These are phyloP conservation scores for Lateolabrax maculatus DNA, from an alignment of 2,797 vertebrate species.

Conservation along the genomic window DNA sequence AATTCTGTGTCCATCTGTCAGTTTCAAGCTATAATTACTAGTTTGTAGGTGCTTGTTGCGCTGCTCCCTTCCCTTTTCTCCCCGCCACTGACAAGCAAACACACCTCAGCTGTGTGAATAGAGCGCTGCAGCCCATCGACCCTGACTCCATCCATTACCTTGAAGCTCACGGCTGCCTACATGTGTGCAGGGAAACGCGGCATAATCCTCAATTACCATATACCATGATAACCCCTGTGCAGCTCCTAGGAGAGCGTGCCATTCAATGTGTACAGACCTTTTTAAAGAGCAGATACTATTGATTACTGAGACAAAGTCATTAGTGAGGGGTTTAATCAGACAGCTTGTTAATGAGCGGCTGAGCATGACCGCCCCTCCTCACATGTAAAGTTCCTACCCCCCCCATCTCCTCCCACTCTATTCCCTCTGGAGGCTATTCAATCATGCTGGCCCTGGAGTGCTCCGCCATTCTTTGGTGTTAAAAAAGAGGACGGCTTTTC, in stretches of 20 bases:
- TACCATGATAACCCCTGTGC: constrained; percentile 52
- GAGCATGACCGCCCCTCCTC: constrained; percentile 73
- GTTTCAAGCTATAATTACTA: constrained; percentile 39
- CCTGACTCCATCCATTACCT: constrained; percentile 68
- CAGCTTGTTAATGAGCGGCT: constrained; percentile 82
- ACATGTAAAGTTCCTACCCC: constrained; percentile 58
- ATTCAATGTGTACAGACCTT: constrained; percentile 69
- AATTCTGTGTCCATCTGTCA: constrained; percentile 25
- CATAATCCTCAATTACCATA: constrained; percentile 71
- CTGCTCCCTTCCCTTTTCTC: constrained; percentile 15
- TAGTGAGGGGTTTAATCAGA: constrained; percentile 82
- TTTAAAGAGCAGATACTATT: constrained; percentile 83
- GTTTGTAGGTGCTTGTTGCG: constrained; percentile 17
- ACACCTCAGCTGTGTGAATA: constrained; percentile 45
- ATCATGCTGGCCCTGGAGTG: constrained; percentile 75
- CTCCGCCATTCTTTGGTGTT: constrained; percentile 73
- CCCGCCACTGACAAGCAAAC: constrained; percentile 30
- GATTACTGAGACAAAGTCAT: constrained; percentile 84
- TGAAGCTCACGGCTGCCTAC: constrained; percentile 44
- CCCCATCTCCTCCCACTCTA: constrained; percentile 18
- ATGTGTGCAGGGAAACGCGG: constrained; percentile 46
- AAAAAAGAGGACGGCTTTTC: constrained; percentile 73
- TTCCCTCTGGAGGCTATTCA: constrained; percentile 81
- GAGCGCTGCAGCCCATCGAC: constrained; percentile 40
- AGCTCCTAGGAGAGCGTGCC: constrained; percentile 58